A percentile compares a stretch with the other conserved stretches of the same genome.
These are phyloP conservation scores for Selenia dentaria DNA, from an alignment of 2,888 invertebrate genomes.

Conservation along the genomic window DNA sequence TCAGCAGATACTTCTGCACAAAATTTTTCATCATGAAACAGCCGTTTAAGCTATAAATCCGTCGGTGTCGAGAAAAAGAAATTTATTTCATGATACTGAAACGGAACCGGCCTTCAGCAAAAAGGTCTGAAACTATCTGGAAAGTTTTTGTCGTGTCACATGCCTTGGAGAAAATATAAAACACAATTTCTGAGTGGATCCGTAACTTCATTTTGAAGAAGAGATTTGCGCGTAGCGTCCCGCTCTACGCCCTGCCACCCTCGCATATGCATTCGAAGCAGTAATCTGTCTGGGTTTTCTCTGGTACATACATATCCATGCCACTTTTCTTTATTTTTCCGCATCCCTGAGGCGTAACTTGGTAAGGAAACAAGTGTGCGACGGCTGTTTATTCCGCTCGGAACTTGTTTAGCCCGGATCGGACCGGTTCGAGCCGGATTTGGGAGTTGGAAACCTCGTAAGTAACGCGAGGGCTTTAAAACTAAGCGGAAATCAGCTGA, in stretches of 20 bases:
- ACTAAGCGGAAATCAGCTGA: slow-evolving; percentile 48
- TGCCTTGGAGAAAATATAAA: slow-evolving; percentile 64
- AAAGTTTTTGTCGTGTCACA: slow-evolving; percentile 64
- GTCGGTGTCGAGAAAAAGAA: slow-evolving; percentile 27
- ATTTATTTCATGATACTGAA: slow-evolving; percentile 28
- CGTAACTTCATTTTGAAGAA: slow-evolving; percentile 76
- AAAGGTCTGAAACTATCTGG: slow-evolving; percentile 55
- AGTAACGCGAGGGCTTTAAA: slow-evolving; percentile 45
- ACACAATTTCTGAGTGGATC: slow-evolving; percentile 70
- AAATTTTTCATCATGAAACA: slow-evolving; percentile 7
- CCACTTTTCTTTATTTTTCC: slow-evolving; percentile 58
- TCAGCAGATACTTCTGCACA: not conserved
- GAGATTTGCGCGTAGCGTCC: slow-evolving; percentile 58
- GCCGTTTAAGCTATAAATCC: slow-evolving; percentile 19
- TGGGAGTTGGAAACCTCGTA: slow-evolving; percentile 58
- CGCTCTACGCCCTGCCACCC: slow-evolving; percentile 18
- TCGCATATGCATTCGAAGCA: slow-evolving; percentile 64
- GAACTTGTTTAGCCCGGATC: slow-evolving; percentile 73
- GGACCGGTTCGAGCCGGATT: slow-evolving; percentile 69
- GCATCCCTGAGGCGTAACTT: slow-evolving; percentile 55
- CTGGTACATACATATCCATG: slow-evolving; percentile 28
- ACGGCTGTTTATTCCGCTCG: slow-evolving; percentile 70
- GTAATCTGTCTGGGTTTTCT: slow-evolving; percentile 39
- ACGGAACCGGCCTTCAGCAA: slow-evolving; percentile 41
- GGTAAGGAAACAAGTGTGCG: slow-evolving; percentile 65